A percentile compares a stretch with the other conserved stretches of the same genome.
phyloP scores from a whole-genome alignment of 1,140 invertebrate species.

The Popillia japonica region DNA sequence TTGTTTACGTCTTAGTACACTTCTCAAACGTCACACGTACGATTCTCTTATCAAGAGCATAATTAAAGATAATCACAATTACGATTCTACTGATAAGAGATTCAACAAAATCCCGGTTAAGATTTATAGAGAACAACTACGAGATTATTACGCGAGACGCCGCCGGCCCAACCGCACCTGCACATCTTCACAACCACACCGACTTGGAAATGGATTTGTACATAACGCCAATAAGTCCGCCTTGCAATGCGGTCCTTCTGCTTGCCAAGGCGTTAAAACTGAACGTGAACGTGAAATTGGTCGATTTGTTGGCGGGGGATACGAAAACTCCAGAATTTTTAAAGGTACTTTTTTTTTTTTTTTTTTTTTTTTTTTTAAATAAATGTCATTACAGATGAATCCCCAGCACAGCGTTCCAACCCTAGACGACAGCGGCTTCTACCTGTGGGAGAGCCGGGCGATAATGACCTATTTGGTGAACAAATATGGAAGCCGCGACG shows the following conservation, averaged over 20 bases:
- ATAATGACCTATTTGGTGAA: slow-evolving; percentile 77
- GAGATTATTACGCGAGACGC: no score
- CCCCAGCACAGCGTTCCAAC: slow-evolving; percentile 76
- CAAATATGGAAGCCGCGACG: slow-evolving; percentile 74
- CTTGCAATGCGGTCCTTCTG: slow-evolving; percentile 70
- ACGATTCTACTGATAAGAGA: no score
- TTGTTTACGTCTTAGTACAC: no score
- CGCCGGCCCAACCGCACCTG: no score
- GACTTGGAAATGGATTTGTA: no score
- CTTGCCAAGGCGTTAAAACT: slow-evolving; percentile 72
- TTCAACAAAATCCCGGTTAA: no score
- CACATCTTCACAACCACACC: no score
- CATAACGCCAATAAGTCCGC: slow-evolving; percentile 60
- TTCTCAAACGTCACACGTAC: no score
- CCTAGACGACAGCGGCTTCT: slow-evolving; percentile 72
- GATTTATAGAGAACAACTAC: no score
- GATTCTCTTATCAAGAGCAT: no score
- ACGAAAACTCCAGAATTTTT: slow-evolving; percentile 75
- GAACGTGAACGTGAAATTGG: slow-evolving; percentile 71
- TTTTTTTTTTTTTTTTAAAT: background rate
- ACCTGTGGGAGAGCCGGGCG: slow-evolving; percentile 75
- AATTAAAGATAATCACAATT: no score
- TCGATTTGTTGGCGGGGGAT: slow-evolving; percentile 72
- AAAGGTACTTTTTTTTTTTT: slow-evolving; percentile 65
- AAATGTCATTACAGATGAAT: slow-evolving; percentile 65